Evolutionary conservation across 1,140 invertebrate species (phyloP).

Genomic region (Carcinoscorpius rotundicauda): DNA sequence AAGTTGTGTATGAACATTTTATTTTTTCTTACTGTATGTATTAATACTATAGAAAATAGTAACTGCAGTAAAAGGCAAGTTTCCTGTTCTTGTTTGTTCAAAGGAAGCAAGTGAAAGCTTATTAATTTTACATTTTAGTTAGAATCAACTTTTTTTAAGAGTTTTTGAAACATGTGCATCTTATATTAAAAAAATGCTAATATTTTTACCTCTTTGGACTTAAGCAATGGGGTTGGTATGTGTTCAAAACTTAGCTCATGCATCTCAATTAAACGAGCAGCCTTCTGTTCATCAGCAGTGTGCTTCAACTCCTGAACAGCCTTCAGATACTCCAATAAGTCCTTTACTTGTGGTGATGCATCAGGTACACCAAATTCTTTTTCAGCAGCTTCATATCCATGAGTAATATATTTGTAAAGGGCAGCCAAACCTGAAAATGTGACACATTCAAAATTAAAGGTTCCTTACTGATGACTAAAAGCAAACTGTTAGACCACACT

Average conservation of each 20-base stretch:
- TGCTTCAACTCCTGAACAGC: slow-evolving; percentile 44
- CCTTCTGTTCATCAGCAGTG: slow-evolving; percentile 40
- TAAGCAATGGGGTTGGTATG: slow-evolving; percentile 48
- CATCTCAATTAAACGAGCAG: slow-evolving; percentile 37
- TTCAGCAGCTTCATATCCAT: slow-evolving; percentile 36
- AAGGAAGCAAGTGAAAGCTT: too few relatives aligned
- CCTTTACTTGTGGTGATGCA: slow-evolving; percentile 28
- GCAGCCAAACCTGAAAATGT: slow-evolving; percentile 35
- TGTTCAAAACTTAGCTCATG: slow-evolving; percentile 46
- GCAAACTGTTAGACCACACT: neutral
- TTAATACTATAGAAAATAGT: too few relatives aligned
- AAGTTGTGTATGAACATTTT: too few relatives aligned
- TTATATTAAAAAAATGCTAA: neutral
- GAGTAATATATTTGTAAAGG: slow-evolving; percentile 33
- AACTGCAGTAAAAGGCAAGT: too few relatives aligned
- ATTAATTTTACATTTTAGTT: too few relatives aligned
- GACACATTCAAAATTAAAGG: neutral
- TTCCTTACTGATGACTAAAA: neutral
- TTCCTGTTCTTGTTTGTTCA: too few relatives aligned
- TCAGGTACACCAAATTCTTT: slow-evolving; percentile 31
- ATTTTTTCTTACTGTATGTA: too few relatives aligned
- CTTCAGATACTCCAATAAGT: slow-evolving; percentile 43
- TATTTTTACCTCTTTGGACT: slow-evolving; percentile 41
- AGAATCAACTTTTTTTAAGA: too few relatives aligned
- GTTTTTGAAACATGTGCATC: neutral